Evolutionary conservation across 1,140 invertebrate genomes (phyloP), one percentile per base, ranked within the genome.

Genomic region (Zaprionus kolodkinae): DNA sequence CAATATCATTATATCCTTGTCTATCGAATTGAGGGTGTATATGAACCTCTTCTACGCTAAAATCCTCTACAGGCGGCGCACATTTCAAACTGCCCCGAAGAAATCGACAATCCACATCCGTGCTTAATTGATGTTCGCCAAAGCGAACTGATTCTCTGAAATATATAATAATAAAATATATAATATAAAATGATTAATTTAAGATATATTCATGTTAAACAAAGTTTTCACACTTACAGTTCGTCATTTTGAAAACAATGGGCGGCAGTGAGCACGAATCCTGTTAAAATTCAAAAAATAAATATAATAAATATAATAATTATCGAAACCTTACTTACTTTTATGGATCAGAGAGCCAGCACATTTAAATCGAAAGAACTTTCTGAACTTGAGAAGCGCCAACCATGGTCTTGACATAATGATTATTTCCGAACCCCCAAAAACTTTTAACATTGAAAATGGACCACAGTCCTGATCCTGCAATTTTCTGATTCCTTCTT

Each of bases 381-480:
- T n/a, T 6, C 17, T 7, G 9, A 68, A 30, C 10, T 21, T 35
- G 13, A 74, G 66, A 11, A 74, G 52, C 5, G 60, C 35, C 72
- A 70, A 57, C 72, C 72, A 74, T 0, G 72, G 72, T 52, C 72
- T 70, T 0, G 66, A 35, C 66, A 70, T 74, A 27, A 74, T 11
- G 0, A 2, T 17, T 6, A 70, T n/a, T 48, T 57, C 15, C 0
- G 0, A 6, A 4, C 57, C 66, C 9, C 52, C 59, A 0, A 17
- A 3, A 0, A 21, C 4, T 6, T 63, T 43, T 0, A 5, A 0
- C 3, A 2, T 13, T 7, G 3, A 7, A 55, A 68, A 56, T 11
- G 3, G 6, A 5, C 71, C 71, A 27, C 71, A 73, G 0, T 50
- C 3, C 9, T 56, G 30, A 11, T 17, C 1, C 10, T 6, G 6